Evolutionary conservation across 2,888 invertebrate genomes (phyloP), one percentile per base, ranked within the genome.

Genomic region (Torymus aiolomorphi): DNA sequence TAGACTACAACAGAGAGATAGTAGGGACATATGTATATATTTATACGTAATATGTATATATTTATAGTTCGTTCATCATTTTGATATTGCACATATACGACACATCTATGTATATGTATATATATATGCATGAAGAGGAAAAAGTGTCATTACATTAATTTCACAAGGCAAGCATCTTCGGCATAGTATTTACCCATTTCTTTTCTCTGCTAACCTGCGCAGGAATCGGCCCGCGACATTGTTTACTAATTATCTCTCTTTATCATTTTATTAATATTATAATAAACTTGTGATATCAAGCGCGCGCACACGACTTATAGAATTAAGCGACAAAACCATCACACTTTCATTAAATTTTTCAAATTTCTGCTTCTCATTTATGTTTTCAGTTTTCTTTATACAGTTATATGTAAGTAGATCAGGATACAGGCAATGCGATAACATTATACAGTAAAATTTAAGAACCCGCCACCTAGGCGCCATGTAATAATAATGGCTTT

Each of bases 171-270:
- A 78, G 81, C 71, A 71, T 61, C n/a, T 74, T 75, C 77, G 57
- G 61, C 75, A 62, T 71, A 65, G 18, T 74, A 57, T 69, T 74
- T 66, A 42, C 2, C 12, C 16, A 62, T 70, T 54, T 56, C 20
- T 42, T 63, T 63, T 76, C 24, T 52, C 14, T 80, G 12, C 18
- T 71, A 31, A 13, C 16, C n/a, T 67, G 14, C 20, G 54, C 56
- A 63, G 42, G 42, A 76, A 78, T 81, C 81, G 73, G 73, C 81
- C 76, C 70, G 81, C 78, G 76, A 81, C 56, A 70, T 66, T 66
- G 16, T 63, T n/a, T 65, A 76, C 67, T 67, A 78, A 61, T 79
- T 52, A 54, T 16, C 42, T 66, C 12, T 62, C 67, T 42, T 63
- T 52, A 13, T 74, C 61, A 16, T 70, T n/a, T 51, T 8, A 67